Percentiles rank a stretch among this genome's conserved stretches.
Conservation (phyloP, 2,888 invertebrate species). For the Xestia rhomboidea region DNA sequence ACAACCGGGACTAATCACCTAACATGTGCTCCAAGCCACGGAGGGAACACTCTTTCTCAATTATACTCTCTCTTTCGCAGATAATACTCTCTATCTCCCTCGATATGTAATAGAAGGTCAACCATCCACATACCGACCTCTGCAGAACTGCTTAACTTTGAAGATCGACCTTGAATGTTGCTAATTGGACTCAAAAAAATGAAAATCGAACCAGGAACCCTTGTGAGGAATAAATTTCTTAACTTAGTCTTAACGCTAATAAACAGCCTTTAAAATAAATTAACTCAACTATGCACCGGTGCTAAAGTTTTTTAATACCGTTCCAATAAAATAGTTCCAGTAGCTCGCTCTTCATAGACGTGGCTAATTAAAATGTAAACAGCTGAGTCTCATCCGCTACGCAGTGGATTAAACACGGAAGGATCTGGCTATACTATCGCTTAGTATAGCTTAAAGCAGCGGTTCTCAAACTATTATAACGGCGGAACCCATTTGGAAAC, state of each 20-base stretch:
- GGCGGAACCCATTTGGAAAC: no score
- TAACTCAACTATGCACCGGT: background rate
- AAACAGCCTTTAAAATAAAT: background rate
- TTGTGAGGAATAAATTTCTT: background rate
- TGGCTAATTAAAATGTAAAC: constrained; percentile 61
- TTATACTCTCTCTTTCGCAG: no score
- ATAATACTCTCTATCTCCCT: no score
- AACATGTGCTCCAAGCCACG: background rate
- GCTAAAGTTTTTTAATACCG: constrained; percentile 1
- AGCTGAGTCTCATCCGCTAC: constrained; percentile 25
- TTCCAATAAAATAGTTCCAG: constrained; percentile 29
- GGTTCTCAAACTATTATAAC: no score
- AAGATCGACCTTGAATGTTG: background rate
- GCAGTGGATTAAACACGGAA: constrained; percentile 16
- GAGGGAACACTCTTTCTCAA: background rate
- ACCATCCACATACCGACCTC: background rate
- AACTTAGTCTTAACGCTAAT: no score
- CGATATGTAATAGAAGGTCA: background rate
- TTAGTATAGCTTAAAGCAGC: constrained; percentile 1
- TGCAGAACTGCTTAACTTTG: background rate
- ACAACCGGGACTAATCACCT: background rate
- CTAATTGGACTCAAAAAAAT: background rate
- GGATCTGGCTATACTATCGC: background rate
- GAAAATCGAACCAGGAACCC: background rate
- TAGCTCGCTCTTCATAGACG: constrained; percentile 14